These are phyloP conservation scores for Calameuta filiformis DNA, from an alignment of 2,888 invertebrate species.

Conservation along the genomic window DNA sequence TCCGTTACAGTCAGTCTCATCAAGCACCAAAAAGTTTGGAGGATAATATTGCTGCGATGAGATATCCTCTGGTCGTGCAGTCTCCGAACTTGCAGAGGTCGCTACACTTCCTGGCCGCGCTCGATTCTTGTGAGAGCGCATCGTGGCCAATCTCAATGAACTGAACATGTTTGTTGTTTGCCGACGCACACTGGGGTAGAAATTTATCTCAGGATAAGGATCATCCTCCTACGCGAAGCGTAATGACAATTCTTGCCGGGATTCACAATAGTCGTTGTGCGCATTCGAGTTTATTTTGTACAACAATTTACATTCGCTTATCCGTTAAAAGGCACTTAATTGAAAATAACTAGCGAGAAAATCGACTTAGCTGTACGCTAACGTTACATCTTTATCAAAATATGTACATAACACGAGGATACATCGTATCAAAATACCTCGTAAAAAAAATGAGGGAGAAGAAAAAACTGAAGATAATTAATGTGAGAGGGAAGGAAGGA, in stretches of 20 bases:
- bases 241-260: not conserved
- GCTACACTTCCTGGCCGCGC: conserved; percentile 62
- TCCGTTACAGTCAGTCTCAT: conserved; percentile 40
- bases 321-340: not conserved
- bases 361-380: conserved; percentile 1
- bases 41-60: conserved; percentile 33
- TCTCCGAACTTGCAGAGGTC: conserved; percentile 59
- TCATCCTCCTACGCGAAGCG: not conserved
- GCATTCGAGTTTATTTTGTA: conserved; percentile 17
- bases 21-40: conserved; percentile 46
- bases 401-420: conserved; percentile 19
- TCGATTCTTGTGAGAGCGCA: conserved; percentile 61
- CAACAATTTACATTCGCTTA: conserved; percentile 7
- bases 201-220: not conserved
- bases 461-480: not conserved
- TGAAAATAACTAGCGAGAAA: not conserved
- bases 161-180: conserved; percentile 56
- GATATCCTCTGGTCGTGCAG: conserved; percentile 50
- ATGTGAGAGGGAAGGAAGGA: not conserved
- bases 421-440: conserved; percentile 21
- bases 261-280: not conserved
- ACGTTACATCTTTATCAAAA: conserved; percentile 21
- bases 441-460: conserved; percentile 14
- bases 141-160: conserved; percentile 59
- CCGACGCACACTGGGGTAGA: not conserved